Conservation (phyloP, 2,113 vertebrate species). For the Etheostoma spectabile region DNA sequence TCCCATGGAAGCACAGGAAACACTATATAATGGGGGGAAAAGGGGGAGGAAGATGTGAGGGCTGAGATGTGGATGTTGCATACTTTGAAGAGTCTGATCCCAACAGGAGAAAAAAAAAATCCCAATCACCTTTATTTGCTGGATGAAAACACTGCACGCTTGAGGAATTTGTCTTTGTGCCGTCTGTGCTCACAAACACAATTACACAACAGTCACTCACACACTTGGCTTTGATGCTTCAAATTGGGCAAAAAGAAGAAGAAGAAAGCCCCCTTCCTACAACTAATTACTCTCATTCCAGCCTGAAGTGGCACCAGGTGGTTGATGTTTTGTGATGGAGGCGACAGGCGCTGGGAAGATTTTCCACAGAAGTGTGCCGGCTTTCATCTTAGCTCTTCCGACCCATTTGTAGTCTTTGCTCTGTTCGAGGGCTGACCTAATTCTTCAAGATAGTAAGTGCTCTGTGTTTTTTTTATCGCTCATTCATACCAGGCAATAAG, state of each 20-base stretch:
- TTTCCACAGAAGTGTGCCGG: conserved; percentile 2
- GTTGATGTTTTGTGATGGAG: conserved; percentile 41
- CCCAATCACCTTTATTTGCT: conserved; percentile 55
- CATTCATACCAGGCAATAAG: conserved; percentile 1
- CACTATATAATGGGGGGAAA: conserved; percentile 9
- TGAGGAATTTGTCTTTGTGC: conserved; percentile 22
- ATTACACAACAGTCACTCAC: conserved; percentile 34
- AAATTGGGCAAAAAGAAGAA: conserved; percentile 5
- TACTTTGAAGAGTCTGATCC: conserved; percentile 42
- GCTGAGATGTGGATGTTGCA: conserved; percentile 3
- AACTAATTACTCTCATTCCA: conserved; percentile 27
- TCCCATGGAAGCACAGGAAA: conserved; percentile 52
- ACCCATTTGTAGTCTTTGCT: conserved; percentile 35
- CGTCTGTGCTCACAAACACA: conserved; percentile 11
- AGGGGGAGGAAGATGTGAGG: not conserved
- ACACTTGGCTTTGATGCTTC: conserved; percentile 14
- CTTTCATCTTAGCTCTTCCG: conserved; percentile 28
- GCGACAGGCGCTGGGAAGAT: conserved; percentile 3
- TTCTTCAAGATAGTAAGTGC: conserved; percentile 50
- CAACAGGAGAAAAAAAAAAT: conserved; percentile 10
- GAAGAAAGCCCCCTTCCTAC: not conserved
- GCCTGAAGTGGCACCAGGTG: conserved; percentile 57
- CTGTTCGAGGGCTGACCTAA: conserved; percentile 49
- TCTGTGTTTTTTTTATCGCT: conserved; percentile 20
- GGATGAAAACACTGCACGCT: not conserved